Conservation (phyloP, 2,888 invertebrate species). For the Lycophotia porphyrea region DNA sequence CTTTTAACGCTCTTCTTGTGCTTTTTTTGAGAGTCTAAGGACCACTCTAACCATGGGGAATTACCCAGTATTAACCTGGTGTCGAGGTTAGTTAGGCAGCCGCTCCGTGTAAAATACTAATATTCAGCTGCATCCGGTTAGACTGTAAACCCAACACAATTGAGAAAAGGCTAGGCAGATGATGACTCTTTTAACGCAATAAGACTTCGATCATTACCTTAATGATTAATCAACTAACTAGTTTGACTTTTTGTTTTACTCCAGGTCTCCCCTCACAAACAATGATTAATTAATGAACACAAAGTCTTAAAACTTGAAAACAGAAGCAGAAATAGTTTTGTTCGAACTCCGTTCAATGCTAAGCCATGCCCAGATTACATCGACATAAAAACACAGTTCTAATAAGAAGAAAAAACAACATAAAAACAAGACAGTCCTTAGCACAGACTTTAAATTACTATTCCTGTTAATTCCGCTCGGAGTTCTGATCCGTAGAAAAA, state of each 20-base stretch:
- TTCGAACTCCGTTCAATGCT: not conserved
- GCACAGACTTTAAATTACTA: conserved; percentile 46
- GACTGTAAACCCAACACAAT: not conserved
- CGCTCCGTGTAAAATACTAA: too few species aligned
- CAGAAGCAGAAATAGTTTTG: not conserved
- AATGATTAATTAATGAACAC: not conserved
- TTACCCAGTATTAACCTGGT: not conserved
- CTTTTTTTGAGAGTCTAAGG: not conserved
- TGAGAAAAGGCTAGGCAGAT: not conserved
- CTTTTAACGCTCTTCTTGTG: not conserved
- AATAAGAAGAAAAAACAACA: conserved; percentile 33
- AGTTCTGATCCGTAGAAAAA: conserved; percentile 46
- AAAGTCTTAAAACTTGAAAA: not conserved
- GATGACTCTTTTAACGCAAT: not conserved
- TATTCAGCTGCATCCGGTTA: too few species aligned
- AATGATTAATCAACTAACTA: not conserved
- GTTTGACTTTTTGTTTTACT: not conserved
- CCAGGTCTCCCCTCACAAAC: not conserved
- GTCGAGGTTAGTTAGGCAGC: too few species aligned
- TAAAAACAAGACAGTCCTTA: conserved; percentile 18
- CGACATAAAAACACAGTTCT: conserved; percentile 10
- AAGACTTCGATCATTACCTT: not conserved
- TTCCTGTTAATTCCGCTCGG: conserved; percentile 49
- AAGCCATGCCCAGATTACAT: conserved; percentile 16
- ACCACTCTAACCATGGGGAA: not conserved